Evolutionary conservation across 2,888 invertebrate genomes (phyloP).

Genomic region (Cylloceria caligata): DNA sequence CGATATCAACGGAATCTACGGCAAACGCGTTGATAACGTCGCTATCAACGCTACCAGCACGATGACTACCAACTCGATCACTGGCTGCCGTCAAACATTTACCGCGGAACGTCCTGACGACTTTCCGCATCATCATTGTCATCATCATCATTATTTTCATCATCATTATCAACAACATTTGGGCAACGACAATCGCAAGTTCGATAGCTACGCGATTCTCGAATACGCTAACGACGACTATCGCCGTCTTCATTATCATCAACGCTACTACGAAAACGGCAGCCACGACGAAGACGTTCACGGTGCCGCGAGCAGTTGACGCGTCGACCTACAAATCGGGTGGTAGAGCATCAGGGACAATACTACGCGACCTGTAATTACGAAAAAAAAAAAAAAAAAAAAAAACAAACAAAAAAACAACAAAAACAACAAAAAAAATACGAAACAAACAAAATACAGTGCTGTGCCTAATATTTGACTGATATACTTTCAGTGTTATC

Average conservation of each 20-base stretch:
- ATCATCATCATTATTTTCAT: slow-evolving; percentile 41
- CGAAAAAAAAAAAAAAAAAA: slow-evolving; percentile 23
- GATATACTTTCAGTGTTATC: slow-evolving; percentile 48
- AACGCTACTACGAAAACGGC: slow-evolving; percentile 47
- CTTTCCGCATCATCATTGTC: slow-evolving; percentile 36
- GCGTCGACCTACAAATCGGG: slow-evolving; percentile 9
- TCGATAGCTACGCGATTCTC: slow-evolving; percentile 13
- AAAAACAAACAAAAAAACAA: slow-evolving; percentile 1
- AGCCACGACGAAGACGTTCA: slow-evolving; percentile 43
- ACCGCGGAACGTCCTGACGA: slow-evolving; percentile 1
- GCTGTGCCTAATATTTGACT: slow-evolving; percentile 69
- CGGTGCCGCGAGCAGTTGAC: slow-evolving; percentile 55
- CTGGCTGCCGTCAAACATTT: slow-evolving; percentile 12
- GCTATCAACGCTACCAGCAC: slow-evolving; percentile 43
- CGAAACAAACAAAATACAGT: slow-evolving; percentile 58
- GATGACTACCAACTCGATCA: slow-evolving; percentile 44
- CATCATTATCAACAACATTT: slow-evolving; percentile 46
- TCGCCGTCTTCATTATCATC: slow-evolving; percentile 29
- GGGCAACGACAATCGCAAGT: not conserved
- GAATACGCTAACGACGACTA: slow-evolving; percentile 21
- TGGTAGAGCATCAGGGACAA: slow-evolving; percentile 50
- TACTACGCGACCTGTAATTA: slow-evolving; percentile 63
- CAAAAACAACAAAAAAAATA: slow-evolving; percentile 10
- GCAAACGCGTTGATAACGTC: slow-evolving; percentile 20
- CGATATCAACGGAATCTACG: not conserved